Percentiles rank a stretch among this genome's conserved stretches.
Conservation (phyloP, 1,140 invertebrate genomes). For the Oryctes rhinoceros region DNA sequence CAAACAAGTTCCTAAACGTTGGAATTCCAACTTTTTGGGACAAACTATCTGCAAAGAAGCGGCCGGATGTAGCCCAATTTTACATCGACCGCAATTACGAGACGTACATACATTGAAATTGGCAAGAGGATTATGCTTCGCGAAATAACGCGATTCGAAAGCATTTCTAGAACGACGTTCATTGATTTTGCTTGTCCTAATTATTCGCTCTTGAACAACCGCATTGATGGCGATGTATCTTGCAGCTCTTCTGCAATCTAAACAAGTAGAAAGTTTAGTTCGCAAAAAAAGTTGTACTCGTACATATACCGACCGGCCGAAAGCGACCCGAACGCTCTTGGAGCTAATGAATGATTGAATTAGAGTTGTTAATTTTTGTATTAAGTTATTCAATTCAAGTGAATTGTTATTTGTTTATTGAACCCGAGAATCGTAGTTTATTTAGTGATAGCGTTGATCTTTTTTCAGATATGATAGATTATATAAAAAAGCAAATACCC, state of each 20-base stretch:
- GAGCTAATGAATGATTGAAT: no score
- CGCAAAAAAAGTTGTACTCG: background rate
- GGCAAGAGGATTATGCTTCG: background rate
- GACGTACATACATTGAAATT: background rate
- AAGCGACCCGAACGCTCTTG: no score
- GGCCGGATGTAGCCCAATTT: slow-evolving; percentile 20
- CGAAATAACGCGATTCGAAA: slow-evolving; percentile 27
- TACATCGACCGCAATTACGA: background rate
- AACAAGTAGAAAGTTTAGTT: slow-evolving; percentile 14
- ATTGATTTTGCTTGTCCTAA: slow-evolving; percentile 35
- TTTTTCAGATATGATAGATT: no score
- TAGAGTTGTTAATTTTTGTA: no score
- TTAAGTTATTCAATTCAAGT: no score
- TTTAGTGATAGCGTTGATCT: no score
- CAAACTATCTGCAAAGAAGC: background rate
- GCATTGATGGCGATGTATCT: background rate
- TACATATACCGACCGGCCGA: background rate
- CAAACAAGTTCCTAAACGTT: no score
- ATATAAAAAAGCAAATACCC: no score
- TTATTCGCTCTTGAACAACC: slow-evolving; percentile 26
- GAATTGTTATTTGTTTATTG: no score
- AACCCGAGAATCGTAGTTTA: no score
- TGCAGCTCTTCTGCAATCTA: background rate
- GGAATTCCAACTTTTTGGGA: background rate
- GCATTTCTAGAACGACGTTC: slow-evolving; percentile 28